Base-by-base conservation (phyloP, 92 coral and sea anemone species). In the Heliopora coerulea region DNA sequence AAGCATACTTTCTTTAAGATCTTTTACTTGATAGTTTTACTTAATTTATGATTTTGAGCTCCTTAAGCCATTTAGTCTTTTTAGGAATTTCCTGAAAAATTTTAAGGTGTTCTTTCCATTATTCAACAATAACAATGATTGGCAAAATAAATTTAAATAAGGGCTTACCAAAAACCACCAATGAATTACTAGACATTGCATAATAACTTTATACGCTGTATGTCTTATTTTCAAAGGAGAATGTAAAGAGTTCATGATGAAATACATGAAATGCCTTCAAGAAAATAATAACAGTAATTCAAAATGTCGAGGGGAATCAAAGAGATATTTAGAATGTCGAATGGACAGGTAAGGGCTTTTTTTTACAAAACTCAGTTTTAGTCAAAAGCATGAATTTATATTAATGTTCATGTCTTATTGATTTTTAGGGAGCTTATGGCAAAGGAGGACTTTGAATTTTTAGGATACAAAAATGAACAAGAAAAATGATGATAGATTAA, bases 241-340 rank as follows among this genome's bases (percentile, higher is more conserved):
- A 73, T 95, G 99, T 56, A 95, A 95, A 59, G 96, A 85, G 17
- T 90, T 78, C 37, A 95, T 95, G 99, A 65, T 85, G 40, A 79
- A 77, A 52, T 95, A 95, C 78, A 95, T 95, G 99, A 78, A 62
- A 49, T 95, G 99, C 73, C 87, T 95, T 37, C 78, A 75, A 82
- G 41, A 75, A 31, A 88, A 90, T 68, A 83, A 80, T 32, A 89
- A 87, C 73, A 87, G 82, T 20, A 90, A 90, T 72, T 80, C 83
- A 57, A 62, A 59, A 52, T 95, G 99, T 44, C 68, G 97, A 54
- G 41, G 23, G 27, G 91, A 95, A 59, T 95, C 99, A 40, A 88
- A 86, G 72, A 79, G 68, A 54, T 95, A 95, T 65, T 86, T 95
- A 27, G 89, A 95, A 48, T 95, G 99, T 59, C 85, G 99, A 31